Evolutionary conservation across 1,140 invertebrate species (phyloP).

Genomic region (Plectus sambesii): DNA sequence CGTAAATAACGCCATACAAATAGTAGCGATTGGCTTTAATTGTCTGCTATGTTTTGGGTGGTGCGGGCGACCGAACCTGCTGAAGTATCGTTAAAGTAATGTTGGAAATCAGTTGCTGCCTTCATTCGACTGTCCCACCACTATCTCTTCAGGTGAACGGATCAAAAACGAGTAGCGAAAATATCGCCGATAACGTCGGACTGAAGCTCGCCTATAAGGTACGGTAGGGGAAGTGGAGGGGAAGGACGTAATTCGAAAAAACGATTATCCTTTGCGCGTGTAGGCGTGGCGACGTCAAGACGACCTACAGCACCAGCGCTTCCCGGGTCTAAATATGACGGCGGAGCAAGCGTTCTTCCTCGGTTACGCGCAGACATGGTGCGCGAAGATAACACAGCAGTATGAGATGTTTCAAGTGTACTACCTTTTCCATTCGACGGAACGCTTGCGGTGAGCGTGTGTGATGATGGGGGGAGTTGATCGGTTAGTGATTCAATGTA

Average conservation of each 20-base stretch:
- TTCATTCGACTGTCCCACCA: neutral
- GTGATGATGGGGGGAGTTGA: too few species aligned
- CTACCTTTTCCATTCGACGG: too few species aligned
- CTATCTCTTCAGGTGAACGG: slow-evolving; percentile 10
- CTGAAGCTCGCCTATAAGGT: slow-evolving; percentile 17
- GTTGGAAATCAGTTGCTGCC: too few species aligned
- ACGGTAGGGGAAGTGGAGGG: neutral
- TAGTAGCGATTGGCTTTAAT: neutral
- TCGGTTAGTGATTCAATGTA: too few species aligned
- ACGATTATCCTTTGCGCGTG: neutral
- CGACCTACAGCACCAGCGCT: neutral
- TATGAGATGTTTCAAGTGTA: too few species aligned
- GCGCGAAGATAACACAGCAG: too few species aligned
- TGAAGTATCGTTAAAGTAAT: neutral
- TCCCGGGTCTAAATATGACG: slow-evolving; percentile 12
- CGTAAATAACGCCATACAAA: neutral
- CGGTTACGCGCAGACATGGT: slow-evolving; percentile 17
- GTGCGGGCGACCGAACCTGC: slow-evolving; percentile 6
- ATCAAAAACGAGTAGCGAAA: slow-evolving; percentile 9
- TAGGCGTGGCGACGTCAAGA: slow-evolving; percentile 11
- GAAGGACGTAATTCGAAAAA: neutral
- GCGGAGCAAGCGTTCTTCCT: slow-evolving; percentile 16
- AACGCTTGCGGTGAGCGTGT: too few species aligned
- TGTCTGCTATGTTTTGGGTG: slow-evolving; percentile 10
- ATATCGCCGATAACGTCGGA: slow-evolving; percentile 15